phyloP scores from a whole-genome alignment of 2,113 vertebrate species.

The Mastomys natalensis region DNA sequence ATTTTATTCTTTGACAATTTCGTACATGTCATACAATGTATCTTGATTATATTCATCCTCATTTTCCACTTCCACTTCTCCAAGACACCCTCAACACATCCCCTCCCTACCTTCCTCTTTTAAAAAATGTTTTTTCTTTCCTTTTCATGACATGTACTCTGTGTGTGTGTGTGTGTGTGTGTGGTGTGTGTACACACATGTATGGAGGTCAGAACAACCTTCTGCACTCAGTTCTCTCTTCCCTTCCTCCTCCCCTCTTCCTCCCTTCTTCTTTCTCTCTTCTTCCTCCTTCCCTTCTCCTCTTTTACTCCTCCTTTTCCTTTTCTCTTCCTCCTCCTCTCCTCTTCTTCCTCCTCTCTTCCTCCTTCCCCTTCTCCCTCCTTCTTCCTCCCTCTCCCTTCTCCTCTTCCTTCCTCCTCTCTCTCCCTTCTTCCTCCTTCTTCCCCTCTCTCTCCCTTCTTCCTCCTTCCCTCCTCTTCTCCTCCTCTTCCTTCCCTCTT shows the following conservation, averaged over 20 bases:
- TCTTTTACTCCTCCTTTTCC: too few relatives aligned
- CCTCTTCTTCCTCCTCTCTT: background rate
- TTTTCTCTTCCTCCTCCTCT: too few relatives aligned
- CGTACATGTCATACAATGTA: background rate
- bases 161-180: too few relatives aligned
- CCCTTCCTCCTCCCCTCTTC: too few relatives aligned
- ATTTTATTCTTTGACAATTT: background rate
- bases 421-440: background rate
- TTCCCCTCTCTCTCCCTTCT: too few relatives aligned
- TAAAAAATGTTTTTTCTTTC: background rate
- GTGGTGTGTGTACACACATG: fast-evolving
- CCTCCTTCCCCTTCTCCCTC: background rate
- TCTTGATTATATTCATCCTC: background rate
- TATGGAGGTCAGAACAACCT: background rate
- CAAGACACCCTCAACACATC: background rate
- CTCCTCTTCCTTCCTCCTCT: too few relatives aligned
- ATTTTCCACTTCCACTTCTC: background rate
- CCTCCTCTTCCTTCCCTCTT: too few relatives aligned
- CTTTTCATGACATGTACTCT: background rate
- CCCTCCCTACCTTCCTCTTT: background rate
- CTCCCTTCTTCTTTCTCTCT: too few relatives aligned
- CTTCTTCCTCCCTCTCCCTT: too few relatives aligned
- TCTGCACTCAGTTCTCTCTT: background rate
- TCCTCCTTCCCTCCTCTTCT: too few relatives aligned
- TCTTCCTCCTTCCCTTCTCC: background rate